phyloP scores from a whole-genome alignment of 2,113 vertebrate species.

The Paraplagusia blochii region DNA sequence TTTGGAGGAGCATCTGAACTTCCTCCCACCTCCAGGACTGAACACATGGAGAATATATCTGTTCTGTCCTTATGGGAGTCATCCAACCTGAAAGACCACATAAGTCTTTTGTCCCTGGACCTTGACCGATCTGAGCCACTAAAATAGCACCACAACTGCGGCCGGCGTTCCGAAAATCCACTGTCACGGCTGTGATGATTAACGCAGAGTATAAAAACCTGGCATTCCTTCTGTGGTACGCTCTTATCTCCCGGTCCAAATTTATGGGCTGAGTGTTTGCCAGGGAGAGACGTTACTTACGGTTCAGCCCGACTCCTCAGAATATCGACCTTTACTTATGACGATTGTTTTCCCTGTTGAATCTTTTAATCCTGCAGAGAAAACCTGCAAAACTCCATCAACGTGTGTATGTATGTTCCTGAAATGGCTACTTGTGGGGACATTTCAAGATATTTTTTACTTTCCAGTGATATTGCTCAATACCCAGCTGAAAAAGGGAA shows the following conservation, averaged over 20 bases:
- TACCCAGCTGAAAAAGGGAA: too few species aligned
- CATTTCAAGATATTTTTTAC: too few species aligned
- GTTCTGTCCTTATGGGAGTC: background rate
- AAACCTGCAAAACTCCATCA: too few species aligned
- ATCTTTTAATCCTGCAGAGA: too few species aligned
- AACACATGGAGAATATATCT: constrained; percentile 10
- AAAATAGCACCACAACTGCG: constrained; percentile 1
- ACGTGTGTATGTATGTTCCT: background rate
- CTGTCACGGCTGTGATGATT: background rate
- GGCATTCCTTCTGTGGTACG: background rate
- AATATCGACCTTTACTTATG: too few species aligned
- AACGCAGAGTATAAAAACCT: background rate
- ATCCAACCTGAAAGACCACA: background rate
- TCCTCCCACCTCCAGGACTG: background rate
- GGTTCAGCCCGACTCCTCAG: too few species aligned
- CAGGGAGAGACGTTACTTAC: background rate
- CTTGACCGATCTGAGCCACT: background rate
- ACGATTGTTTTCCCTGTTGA: too few species aligned
- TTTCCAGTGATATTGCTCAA: too few species aligned
- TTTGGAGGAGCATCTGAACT: constrained; percentile 7
- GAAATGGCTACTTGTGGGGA: too few species aligned
- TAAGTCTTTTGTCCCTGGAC: background rate
- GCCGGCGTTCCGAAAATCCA: background rate
- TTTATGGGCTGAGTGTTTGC: constrained; percentile 13
- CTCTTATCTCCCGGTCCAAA: background rate